Base-by-base conservation (phyloP, 1,140 invertebrate genomes). In the Theocolax elegans region DNA sequence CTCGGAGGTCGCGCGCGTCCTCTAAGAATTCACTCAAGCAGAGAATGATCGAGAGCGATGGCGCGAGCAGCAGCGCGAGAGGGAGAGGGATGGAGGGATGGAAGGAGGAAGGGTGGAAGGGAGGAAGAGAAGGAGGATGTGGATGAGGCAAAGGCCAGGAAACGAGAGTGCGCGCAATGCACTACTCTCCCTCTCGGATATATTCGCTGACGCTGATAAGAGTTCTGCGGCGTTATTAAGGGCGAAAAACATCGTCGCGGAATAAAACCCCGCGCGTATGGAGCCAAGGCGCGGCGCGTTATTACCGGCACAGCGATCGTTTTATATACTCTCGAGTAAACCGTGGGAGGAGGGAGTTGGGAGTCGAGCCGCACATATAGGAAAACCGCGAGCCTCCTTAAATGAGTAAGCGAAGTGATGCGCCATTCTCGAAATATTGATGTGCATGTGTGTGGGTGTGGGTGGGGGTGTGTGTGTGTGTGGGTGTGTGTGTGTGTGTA, bases 301-400 rank as follows among this genome's bases (percentile, higher is more conserved):
- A 56, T 56, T 56, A 56, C 31, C 15, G 40, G 0, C 31, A 8
- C 38, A 46, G 35, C 23, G 48, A 38, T 44, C 13, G 21, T 56
- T 66, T 56, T 48, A 40, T 53, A 42, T 17, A 64, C 10, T 21
- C 48, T n/a, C 40, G 10, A 44, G 40, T 44, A n/a, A 44, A 44
- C 6, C 15, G n/a, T 44, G 10, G n/a, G n/a, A n/a, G n/a, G n/a
- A n/a, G n/a, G n/a, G n/a, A n/a, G n/a, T n/a, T n/a, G n/a, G n/a
- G n/a, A n/a, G n/a, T n/a, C n/a, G n/a, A n/a, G n/a, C n/a, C n/a
- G n/a, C n/a, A n/a, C n/a, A n/a, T n/a, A n/a, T n/a, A n/a, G n/a
- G n/a, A n/a, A n/a, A 35, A 6, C 4, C 31, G 10, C 4, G 31
- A 4, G 31, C 31, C 10, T 35, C 4, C 4, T 35, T 35, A 35